Percentiles rank a stretch among this genome's conserved stretches.
Evolutionary conservation across 2,113 vertebrate species (phyloP).

Genomic region (Cervus canadensis): DNA sequence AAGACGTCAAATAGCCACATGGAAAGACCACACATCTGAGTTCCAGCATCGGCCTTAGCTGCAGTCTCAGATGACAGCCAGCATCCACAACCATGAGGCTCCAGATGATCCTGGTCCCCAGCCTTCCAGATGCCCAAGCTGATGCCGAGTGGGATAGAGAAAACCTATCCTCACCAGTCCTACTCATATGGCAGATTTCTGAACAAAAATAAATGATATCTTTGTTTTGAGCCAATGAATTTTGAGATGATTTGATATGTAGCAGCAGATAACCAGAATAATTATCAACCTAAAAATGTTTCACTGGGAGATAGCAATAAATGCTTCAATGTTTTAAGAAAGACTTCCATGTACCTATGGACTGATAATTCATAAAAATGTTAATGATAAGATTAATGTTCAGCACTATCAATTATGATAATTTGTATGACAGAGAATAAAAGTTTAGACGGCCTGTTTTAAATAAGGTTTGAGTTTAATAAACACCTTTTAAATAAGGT

Average conservation of each 20-base stretch:
- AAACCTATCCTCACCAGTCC: background rate
- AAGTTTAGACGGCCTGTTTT: slow-evolving; percentile 1
- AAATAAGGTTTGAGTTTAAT: background rate
- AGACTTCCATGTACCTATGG: background rate
- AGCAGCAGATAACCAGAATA: background rate
- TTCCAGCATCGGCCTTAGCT: background rate
- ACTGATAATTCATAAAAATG: background rate
- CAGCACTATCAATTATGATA: background rate
- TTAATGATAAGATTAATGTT: background rate
- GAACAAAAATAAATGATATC: background rate
- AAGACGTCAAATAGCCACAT: background rate
- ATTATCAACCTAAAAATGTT: background rate
- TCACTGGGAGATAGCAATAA: background rate
- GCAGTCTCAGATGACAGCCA: background rate
- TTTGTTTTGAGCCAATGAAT: background rate
- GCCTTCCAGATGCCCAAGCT: background rate
- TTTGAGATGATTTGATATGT: background rate
- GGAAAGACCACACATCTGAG: background rate
- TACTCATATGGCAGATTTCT: background rate
- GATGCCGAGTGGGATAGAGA: background rate
- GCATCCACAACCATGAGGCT: background rate
- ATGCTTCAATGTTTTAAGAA: background rate
- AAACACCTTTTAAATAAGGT: background rate
- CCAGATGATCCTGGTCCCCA: background rate
- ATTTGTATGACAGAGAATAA: background rate